Conservation (phyloP, 1,140 invertebrate species). For the Rhopalosiphum padi region DNA sequence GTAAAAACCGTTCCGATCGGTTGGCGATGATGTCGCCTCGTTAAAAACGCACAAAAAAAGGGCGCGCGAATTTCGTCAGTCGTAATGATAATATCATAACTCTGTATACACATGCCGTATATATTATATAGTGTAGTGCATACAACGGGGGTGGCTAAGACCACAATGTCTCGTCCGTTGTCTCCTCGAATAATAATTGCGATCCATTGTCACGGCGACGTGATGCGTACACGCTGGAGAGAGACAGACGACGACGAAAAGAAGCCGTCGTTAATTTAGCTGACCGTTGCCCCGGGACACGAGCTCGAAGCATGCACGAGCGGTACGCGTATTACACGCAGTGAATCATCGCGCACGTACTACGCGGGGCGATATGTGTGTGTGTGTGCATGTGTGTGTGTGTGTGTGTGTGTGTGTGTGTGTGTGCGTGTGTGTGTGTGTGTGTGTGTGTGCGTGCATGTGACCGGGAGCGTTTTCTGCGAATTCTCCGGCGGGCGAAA, state of each 20-base stretch:
- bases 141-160: background rate
- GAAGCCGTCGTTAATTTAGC: constrained; percentile 21
- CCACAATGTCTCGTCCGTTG: background rate
- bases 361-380: background rate
- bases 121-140: no score
- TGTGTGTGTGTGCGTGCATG: background rate
- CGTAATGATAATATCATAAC: background rate
- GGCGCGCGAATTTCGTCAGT: background rate
- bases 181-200: background rate
- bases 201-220: background rate
- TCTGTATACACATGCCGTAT: background rate
- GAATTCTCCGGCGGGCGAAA: background rate
- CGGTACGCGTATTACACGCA: background rate
- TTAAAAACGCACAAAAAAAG: no score
- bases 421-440: background rate
- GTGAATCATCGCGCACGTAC: constrained; percentile 13
- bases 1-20: background rate
- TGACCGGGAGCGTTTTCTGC: background rate
- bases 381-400: background rate
- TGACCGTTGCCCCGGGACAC: constrained; percentile 47
- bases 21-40: no score
- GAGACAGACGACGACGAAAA: background rate
- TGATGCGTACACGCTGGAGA: background rate
- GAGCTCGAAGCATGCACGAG: background rate
- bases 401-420: background rate